Evolutionary conservation across 2,797 vertebrate species (phyloP).

Genomic region (Xiphorhynchus erythropygius): DNA sequence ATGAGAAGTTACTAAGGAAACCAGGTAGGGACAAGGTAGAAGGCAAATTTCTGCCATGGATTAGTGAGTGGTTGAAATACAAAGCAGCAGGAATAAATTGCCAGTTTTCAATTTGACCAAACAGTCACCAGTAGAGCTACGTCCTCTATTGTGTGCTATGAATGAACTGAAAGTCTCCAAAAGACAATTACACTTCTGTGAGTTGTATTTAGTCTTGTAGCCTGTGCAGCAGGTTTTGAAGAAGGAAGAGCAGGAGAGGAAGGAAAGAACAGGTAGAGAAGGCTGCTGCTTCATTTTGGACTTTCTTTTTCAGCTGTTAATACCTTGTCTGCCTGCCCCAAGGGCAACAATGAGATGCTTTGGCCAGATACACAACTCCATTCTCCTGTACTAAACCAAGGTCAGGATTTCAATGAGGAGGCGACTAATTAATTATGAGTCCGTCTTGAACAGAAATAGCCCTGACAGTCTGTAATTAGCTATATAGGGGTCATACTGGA

Average conservation of each 20-base stretch:
- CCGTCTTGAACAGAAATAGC: background rate
- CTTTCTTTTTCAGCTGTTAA: background rate
- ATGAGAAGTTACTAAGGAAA: conserved; percentile 35
- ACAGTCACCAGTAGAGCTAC: background rate
- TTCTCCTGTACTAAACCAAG: background rate
- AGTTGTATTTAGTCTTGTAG: background rate
- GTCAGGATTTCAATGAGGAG: background rate
- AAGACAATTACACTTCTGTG: background rate
- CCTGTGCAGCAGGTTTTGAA: background rate
- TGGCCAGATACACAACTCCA: background rate
- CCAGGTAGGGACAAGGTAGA: background rate
- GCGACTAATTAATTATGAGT: background rate
- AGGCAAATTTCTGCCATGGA: background rate
- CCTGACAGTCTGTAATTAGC: conserved; percentile 24
- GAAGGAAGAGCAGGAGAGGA: background rate
- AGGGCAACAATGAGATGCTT: background rate
- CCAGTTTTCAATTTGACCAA: background rate
- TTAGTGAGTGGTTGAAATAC: background rate
- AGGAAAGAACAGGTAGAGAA: background rate
- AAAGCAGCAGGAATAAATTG: conserved; percentile 3
- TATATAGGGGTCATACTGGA: background rate
- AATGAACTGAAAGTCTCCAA: background rate
- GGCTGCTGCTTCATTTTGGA: background rate
- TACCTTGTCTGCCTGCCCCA: background rate
- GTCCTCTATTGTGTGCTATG: accelerated